phyloP scores from a whole-genome alignment of 2,113 vertebrate genomes.

The Rhombomys opimus region DNA sequence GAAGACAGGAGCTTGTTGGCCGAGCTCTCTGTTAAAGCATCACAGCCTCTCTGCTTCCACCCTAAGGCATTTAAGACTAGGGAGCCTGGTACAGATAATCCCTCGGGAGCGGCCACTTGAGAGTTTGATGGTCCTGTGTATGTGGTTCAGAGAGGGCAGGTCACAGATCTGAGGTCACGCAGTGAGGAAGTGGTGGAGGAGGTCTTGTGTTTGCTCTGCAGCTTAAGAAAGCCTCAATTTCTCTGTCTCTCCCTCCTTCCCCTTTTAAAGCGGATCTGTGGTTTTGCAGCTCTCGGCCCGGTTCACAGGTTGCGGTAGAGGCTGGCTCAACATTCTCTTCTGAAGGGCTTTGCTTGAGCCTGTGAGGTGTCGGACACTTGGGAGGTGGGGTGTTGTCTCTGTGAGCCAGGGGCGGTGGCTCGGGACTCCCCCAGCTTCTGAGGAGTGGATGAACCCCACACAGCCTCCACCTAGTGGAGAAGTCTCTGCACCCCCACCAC shows the following conservation, averaged over 20 bases:
- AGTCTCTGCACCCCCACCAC: fast-evolving
- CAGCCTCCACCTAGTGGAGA: not conserved
- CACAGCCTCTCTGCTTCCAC: not conserved
- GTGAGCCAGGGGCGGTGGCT: not conserved
- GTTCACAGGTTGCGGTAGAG: not conserved
- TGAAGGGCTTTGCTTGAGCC: not conserved
- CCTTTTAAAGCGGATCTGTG: not conserved
- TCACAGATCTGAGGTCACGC: not conserved
- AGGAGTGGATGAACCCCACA: not conserved
- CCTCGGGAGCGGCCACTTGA: too few relatives aligned
- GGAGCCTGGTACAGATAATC: not conserved
- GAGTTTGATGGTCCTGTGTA: not conserved
- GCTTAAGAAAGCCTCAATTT: not conserved
- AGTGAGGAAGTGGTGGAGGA: not conserved
- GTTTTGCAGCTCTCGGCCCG: not conserved
- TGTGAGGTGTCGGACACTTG: not conserved
- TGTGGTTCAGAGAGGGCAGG: not conserved
- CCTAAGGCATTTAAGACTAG: not conserved
- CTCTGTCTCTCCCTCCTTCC: not conserved
- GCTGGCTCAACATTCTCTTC: not conserved
- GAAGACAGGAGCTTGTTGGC: not conserved
- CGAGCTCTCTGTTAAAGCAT: not conserved
- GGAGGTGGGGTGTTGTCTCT: not conserved
- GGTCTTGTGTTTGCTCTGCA: not conserved
- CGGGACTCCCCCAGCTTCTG: not conserved